phyloP scores from a whole-genome alignment of 2,888 invertebrate species.

The Lysandra coridon region DNA sequence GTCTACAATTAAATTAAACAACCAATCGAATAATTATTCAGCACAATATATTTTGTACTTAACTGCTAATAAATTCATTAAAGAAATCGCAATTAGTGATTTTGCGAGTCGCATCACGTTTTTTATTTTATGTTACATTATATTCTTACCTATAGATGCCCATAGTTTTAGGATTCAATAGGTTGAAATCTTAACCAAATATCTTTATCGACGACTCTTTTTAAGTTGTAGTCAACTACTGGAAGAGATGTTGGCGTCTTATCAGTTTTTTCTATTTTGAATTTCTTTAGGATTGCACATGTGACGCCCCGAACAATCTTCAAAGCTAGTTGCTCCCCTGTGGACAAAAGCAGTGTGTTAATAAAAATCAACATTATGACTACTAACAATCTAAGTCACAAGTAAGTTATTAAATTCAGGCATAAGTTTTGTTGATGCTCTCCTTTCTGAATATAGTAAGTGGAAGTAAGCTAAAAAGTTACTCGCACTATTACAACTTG shows the following conservation, averaged over 20 bases:
- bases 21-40: not conserved
- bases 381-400: not conserved
- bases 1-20: not conserved
- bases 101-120: not conserved
- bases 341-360: constrained; percentile 36
- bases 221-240: constrained; percentile 60
- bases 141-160: not conserved
- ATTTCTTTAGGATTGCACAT: constrained; percentile 53
- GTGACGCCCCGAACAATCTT: constrained; percentile 56
- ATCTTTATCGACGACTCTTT: constrained; percentile 56
- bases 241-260: constrained; percentile 54
- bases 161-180: constrained; percentile 29
- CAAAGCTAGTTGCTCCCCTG: constrained; percentile 65
- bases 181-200: constrained; percentile 61
- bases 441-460: not conserved
- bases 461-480: too few species aligned
- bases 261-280: constrained; percentile 52
- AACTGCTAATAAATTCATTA: not conserved
- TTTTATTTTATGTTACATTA: not conserved
- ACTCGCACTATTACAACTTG: too few species aligned
- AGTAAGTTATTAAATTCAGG: not conserved
- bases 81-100: not conserved
- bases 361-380: not conserved
- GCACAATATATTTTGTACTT: not conserved
- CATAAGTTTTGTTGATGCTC: not conserved